Percentiles rank a stretch among this genome's conserved stretches.
These are phyloP conservation scores for Parapristionchus giblindavisi DNA, from an alignment of 2,888 invertebrate genomes.

Conservation along the genomic window DNA sequence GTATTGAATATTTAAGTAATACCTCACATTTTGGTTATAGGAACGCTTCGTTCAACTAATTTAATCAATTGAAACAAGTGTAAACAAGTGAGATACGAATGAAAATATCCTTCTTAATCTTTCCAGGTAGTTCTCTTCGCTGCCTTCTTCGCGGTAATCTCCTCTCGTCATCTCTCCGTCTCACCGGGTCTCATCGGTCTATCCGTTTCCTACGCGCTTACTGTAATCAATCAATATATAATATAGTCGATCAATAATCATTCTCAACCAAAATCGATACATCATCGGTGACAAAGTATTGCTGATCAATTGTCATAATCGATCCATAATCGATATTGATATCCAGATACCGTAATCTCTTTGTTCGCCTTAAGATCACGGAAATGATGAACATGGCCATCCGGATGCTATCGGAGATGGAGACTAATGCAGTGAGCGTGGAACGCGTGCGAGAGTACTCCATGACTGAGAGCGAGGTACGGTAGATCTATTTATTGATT, in stretches of 20 bases:
- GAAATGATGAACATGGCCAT: conserved; percentile 96
- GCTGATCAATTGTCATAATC: no score
- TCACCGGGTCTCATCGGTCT: conserved; percentile 74
- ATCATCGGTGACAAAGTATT: no score
- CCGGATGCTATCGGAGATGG: conserved; percentile 93
- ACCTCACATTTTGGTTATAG: no score
- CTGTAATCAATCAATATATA: conserved; percentile 33
- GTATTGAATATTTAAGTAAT: no score
- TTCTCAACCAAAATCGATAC: not conserved
- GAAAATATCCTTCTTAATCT: not conserved
- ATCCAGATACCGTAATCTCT: not conserved
- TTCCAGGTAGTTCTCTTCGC: conserved; percentile 82
- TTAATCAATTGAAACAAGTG: no score
- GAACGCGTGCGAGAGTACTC: conserved; percentile 77
- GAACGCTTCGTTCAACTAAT: no score
- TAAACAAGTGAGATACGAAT: no score
- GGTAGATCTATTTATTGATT: not conserved
- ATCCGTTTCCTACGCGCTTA: conserved; percentile 72
- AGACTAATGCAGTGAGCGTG: conserved; percentile 95
- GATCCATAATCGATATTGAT: not conserved
- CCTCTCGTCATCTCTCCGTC: conserved; percentile 68
- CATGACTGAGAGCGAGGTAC: conserved; percentile 58
- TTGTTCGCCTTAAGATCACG: conserved; percentile 79
- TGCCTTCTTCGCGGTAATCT: conserved; percentile 85
- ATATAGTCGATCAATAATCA: not conserved